Conservation (phyloP, 1,140 invertebrate genomes). For the Pseudomyrmex dendroicus region DNA sequence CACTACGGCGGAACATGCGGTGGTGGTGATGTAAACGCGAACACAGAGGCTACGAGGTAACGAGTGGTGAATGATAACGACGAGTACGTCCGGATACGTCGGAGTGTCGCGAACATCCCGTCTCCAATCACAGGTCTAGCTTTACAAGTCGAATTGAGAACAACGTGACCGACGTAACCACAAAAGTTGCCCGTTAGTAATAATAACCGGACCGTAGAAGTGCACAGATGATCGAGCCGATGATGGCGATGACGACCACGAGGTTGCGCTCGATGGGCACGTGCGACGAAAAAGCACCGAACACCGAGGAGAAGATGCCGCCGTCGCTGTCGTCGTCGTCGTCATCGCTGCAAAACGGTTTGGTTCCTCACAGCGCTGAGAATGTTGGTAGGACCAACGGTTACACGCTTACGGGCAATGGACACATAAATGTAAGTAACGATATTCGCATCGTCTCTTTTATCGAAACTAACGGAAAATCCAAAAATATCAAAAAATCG, state of each 20-base stretch:
- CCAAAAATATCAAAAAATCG: too few species aligned
- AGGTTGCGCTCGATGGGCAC: conserved; percentile 20
- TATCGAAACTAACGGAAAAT: background rate
- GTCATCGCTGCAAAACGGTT: conserved; percentile 55
- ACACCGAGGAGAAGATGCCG: background rate
- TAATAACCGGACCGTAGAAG: background rate
- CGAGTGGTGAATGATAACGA: background rate
- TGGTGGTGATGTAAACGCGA: background rate
- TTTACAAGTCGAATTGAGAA: background rate
- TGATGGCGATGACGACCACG: conserved; percentile 41
- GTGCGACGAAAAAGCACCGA: background rate
- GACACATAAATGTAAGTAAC: conserved; percentile 62
- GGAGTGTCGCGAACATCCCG: background rate
- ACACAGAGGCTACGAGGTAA: background rate
- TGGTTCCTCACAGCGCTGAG: conserved; percentile 56
- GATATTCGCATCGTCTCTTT: background rate
- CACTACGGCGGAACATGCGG: background rate
- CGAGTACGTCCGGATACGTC: background rate
- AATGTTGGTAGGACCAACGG: conserved; percentile 71
- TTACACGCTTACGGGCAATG: conserved; percentile 68
- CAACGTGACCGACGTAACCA: background rate
- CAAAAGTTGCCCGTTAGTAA: too few species aligned
- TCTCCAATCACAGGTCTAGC: background rate
- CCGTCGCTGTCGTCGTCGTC: background rate
- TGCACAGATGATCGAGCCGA: background rate